These are phyloP conservation scores for Anabas testudineus DNA, from an alignment of 2,797 vertebrate species.

Conservation along the genomic window DNA sequence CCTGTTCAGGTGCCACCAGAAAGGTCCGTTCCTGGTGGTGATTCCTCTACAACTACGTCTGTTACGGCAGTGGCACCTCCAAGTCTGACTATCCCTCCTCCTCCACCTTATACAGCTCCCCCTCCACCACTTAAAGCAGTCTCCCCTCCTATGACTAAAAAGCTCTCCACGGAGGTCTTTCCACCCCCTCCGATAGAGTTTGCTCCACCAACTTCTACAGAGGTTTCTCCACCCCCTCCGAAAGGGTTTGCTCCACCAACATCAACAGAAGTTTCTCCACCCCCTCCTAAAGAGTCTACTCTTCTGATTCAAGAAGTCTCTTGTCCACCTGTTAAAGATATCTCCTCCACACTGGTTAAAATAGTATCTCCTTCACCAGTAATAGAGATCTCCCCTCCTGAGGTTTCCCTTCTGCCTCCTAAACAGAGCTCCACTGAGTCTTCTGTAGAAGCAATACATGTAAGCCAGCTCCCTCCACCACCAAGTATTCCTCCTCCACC, in stretches of 20 bases:
- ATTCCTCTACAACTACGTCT: slow-evolving; percentile 4
- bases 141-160: slow-evolving; percentile 17
- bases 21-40: not conserved
- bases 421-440: slow-evolving; percentile 13
- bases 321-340: not conserved
- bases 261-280: slow-evolving; percentile 15
- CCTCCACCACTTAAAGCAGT: slow-evolving; percentile 46
- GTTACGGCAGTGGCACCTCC: slow-evolving; percentile 10
- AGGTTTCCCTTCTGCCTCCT: slow-evolving; percentile 9
- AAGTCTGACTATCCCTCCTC: slow-evolving; percentile 67
- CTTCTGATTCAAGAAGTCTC: slow-evolving; percentile 12
- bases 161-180: slow-evolving; percentile 20
- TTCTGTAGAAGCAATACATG: slow-evolving; percentile 26
- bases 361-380: slow-evolving; percentile 3
- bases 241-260: slow-evolving; percentile 14
- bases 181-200: slow-evolving; percentile 23
- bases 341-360: not conserved
- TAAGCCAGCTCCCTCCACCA: slow-evolving; percentile 28
- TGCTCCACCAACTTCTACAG: slow-evolving; percentile 31
- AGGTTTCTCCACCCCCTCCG: slow-evolving; percentile 1
- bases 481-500: slow-evolving; percentile 64
- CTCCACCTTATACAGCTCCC: slow-evolving; percentile 66
- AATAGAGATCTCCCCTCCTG: no score
- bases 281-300: slow-evolving; percentile 13
- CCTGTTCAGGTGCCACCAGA: slow-evolving; percentile 35